Percentiles rank a stretch among this genome's conserved stretches.
Evolutionary conservation across 2,113 vertebrate species (phyloP).

Genomic region (Austrofundulus limnaeus): DNA sequence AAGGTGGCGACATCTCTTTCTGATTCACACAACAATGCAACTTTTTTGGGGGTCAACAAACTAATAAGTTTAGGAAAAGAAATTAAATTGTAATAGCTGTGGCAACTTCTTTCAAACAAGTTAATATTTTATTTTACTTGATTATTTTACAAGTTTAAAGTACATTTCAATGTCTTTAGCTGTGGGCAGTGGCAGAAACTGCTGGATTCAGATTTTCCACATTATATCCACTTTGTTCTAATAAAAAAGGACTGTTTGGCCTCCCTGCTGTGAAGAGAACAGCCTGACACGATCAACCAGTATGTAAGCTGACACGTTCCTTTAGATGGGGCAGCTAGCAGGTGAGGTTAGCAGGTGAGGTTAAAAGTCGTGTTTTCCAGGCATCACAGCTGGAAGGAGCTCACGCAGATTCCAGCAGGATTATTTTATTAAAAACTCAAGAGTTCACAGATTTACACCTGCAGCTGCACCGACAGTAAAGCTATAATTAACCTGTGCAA

Average conservation of each 20-base stretch:
- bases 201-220: neutral
- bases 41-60: too few species aligned
- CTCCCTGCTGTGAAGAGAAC: conserved; percentile 12
- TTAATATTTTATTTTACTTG: too few species aligned
- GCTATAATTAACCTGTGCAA: conserved; percentile 13
- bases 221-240: neutral
- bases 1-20: conserved; percentile 20
- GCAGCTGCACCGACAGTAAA: conserved; percentile 36
- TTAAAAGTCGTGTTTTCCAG: conserved; percentile 54
- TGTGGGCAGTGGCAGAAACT: neutral
- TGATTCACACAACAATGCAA: neutral
- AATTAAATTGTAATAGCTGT: too few species aligned
- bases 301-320: conserved; percentile 13
- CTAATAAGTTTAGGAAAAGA: too few species aligned
- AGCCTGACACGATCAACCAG: conserved; percentile 10
- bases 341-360: conserved; percentile 58
- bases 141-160: too few species aligned
- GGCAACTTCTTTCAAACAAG: too few species aligned
- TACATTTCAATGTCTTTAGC: too few species aligned
- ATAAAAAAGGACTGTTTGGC: neutral
- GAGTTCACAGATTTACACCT: conserved; percentile 32
- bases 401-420: conserved; percentile 64
- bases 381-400: conserved; percentile 66
- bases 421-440: conserved; percentile 64
- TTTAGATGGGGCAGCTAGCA: too few species aligned